Base-by-base conservation (phyloP, 1,140 invertebrate species). In the honey bee (Apis mellifera) region DNA sequence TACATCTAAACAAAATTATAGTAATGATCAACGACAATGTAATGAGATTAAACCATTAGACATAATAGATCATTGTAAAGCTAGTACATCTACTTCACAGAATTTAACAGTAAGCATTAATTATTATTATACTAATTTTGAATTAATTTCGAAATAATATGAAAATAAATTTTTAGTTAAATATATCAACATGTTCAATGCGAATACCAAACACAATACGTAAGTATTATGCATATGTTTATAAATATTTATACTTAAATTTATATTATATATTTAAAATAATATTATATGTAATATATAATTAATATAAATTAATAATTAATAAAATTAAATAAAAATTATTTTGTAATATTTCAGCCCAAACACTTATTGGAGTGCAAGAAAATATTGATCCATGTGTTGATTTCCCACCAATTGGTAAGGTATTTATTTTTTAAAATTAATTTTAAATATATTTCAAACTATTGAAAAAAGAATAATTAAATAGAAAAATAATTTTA, bases 21-120 rank as follows among this genome's bases (percentile, higher is more conserved):
- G 64, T 66, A 82, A 91, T 11, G 87, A 91, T 50, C n/a, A 71
- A 21, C 71, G 23, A 23, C 81, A 88, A 52, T 85, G 84, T 23
- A 64, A 57, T 4, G 23, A 74, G 12, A 21, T 5, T 3, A 83
- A 73, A 60, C 64, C 65, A 26, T 2, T 90, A n/a, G 0, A 69
- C 21, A 76, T 90, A 15, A 74, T 91, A n/a, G 82, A 90, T 65
- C 52, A 82, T 8, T 60, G 80, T 17, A 59, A 82, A 82, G 3
- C 21, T 0, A 50, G 75, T 26, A 26, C 26, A 66, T 55, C 1
- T 54, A 4, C 11, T 26, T n/a, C 9, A 9, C 52, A n/a, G 0
- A 57, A 32, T 15, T 50, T 50, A 54, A 3, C 0, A 64, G 26
- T 71, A 17, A 21, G 48, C 54, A 60, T 12, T 26, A 64, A 70